A percentile compares a stretch with the other conserved stretches of the same genome.
Evolutionary conservation across 2,797 vertebrate genomes (phyloP).

Genomic region (Rhyacichthys aspro): DNA sequence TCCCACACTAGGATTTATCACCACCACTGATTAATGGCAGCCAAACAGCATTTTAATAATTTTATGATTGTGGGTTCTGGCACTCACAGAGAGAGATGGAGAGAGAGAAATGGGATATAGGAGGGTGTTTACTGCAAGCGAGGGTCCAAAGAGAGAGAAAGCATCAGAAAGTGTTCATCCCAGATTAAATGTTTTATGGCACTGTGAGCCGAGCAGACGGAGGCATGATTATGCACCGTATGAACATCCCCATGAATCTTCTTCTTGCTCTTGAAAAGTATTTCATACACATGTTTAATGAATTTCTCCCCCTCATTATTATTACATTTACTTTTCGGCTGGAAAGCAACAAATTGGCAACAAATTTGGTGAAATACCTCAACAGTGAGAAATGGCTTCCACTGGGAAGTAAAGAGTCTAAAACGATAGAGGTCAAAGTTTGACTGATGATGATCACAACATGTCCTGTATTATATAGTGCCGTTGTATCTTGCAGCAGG

Average conservation of each 20-base stretch:
- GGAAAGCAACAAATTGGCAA: conserved; percentile 72
- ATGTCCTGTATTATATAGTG: conserved; percentile 9
- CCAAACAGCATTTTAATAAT: conserved; percentile 94
- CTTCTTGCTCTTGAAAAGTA: conserved; percentile 67
- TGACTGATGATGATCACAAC: conserved; percentile 32
- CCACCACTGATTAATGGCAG: conserved; percentile 97
- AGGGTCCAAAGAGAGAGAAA: conserved; percentile 49
- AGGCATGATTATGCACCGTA: conserved; percentile 80
- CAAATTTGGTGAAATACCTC: conserved; percentile 63
- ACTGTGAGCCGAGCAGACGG: conserved; percentile 78
- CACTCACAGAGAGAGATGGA: conserved; percentile 70
- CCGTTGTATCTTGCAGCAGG: conserved; percentile 14
- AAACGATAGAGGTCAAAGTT: conserved; percentile 30
- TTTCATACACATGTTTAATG: conserved; percentile 73
- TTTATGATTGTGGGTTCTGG: conserved; percentile 91
- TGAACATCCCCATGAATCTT: conserved; percentile 74
- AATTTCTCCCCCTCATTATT: conserved; percentile 69
- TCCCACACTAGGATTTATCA: conserved; percentile 92
- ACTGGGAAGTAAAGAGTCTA: conserved; percentile 39
- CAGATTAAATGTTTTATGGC: conserved; percentile 89
- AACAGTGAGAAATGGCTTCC: conserved; percentile 39
- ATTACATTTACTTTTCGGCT: conserved; percentile 68
- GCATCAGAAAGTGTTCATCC: conserved; percentile 80
- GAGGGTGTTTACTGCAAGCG: conserved; percentile 28
- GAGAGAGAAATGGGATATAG: conserved; percentile 59